Evolutionary conservation across 2,888 invertebrate species (phyloP).

Genomic region (Thereva nobilitata): DNA sequence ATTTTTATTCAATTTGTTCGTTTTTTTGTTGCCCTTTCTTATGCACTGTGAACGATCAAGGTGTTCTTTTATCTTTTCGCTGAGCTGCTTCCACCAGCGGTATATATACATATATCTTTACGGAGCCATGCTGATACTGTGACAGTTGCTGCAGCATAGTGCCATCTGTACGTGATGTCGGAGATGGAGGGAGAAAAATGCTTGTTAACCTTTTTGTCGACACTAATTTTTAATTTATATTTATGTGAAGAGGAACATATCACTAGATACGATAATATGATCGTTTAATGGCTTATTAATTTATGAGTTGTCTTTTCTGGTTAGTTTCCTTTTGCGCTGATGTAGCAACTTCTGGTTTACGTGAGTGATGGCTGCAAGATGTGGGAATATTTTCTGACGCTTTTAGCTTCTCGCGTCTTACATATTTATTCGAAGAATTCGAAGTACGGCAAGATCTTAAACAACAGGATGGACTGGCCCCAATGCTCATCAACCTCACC

Average conservation of each 20-base stretch:
- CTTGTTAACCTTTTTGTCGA: constrained; percentile 57
- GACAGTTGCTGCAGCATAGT: constrained; percentile 1
- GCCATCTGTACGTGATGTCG: constrained; percentile 40
- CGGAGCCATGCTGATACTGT: constrained; percentile 3
- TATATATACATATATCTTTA: not conserved
- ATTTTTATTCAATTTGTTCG: constrained; percentile 9
- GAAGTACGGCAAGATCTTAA: too few relatives aligned
- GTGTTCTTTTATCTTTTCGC: not conserved
- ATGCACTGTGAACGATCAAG: not conserved
- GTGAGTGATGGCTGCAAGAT: too few relatives aligned
- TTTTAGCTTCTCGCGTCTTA: too few relatives aligned
- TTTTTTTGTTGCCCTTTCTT: not conserved
- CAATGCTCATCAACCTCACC: too few relatives aligned
- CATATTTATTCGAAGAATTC: too few relatives aligned
- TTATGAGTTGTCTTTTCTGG: constrained; percentile 52
- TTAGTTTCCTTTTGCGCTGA: not conserved
- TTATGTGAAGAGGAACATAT: constrained; percentile 35
- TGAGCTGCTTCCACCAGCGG: constrained; percentile 7
- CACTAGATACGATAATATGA: constrained; percentile 54
- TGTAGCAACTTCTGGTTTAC: too few relatives aligned
- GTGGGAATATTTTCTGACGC: too few relatives aligned
- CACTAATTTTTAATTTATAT: constrained; percentile 52
- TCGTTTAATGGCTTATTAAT: constrained; percentile 60
- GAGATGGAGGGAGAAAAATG: constrained; percentile 52
- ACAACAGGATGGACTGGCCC: too few relatives aligned